Evolutionary conservation across 2,113 vertebrate species (phyloP).

Genomic region (Chaetodon trifascialis): DNA sequence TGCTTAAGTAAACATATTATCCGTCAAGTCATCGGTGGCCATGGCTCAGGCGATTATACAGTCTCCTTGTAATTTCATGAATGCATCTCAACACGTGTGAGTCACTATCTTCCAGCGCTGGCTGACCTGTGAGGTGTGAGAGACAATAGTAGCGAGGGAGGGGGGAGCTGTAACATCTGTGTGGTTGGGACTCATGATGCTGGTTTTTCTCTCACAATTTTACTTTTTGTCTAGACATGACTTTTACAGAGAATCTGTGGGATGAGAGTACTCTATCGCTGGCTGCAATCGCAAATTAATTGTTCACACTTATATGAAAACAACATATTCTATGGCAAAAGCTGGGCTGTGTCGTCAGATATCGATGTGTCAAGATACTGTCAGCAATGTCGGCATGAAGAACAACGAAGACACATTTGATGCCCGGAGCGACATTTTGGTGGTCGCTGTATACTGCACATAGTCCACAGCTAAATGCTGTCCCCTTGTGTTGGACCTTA

Average conservation of each 20-base stretch:
- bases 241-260: slow-evolving; percentile 41
- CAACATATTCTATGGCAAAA: slow-evolving; percentile 37
- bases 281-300: slow-evolving; percentile 2
- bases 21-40: background rate
- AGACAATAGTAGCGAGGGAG: background rate
- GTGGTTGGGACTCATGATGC: slow-evolving; percentile 41
- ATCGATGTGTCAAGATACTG: background rate
- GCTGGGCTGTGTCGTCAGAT: background rate
- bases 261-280: background rate
- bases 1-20: background rate
- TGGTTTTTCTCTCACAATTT: slow-evolving; percentile 10
- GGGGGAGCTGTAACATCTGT: slow-evolving; percentile 24
- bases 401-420: no score
- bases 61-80: background rate
- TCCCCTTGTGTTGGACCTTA: slow-evolving; percentile 66
- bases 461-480: slow-evolving; percentile 67
- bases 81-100: slow-evolving; percentile 27
- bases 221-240: slow-evolving; percentile 19
- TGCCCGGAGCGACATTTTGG: background rate
- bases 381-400: no score
- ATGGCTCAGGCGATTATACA: background rate
- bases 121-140: slow-evolving; percentile 32
- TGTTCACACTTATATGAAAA: slow-evolving; percentile 2
- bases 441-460: background rate
- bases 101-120: slow-evolving; percentile 62